Evolutionary conservation across 2,797 vertebrate genomes (phyloP), one percentile per base, ranked within the genome.

Genomic region (Cheirogaleus major): DNA sequence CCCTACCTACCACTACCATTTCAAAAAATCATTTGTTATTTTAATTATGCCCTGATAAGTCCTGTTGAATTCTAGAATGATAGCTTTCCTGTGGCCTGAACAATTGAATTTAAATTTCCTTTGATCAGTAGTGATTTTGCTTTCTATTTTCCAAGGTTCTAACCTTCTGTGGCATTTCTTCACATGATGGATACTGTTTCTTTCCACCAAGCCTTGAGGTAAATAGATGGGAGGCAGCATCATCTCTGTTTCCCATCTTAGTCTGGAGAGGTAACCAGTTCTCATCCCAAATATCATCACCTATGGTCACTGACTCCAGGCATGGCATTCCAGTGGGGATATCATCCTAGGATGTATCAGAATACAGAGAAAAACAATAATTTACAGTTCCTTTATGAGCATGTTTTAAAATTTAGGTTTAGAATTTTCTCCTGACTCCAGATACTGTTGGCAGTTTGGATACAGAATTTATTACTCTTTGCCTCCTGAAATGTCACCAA

Each of bases 271-370:
- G 95, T 22, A 96, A 65, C 97, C 97, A 98, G 43, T 91, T 97
- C 83, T 98, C 98, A 97, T 98, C 98, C 98, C 98, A 98, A 38
- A 98, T 50, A 72, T 98, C 98, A 38, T 95, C 95, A 48, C 84
- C 95, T 48, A 96, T 92, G 75, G 96, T 91, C 72, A 98, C 92
- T 5, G 97, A 97, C 75, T 98, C 98, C 61, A 98, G 89, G 80
- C 96, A 98, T 3, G 98, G 98, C 97, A 98, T 97, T 59, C 95
- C 98, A 80, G 70, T 45, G 67, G 97, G 97, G 55, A 97, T 78
- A 65, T 95, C 95, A 89, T 97, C 96, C 98, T 98, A 81, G 78
- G 97, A 96, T 10, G 41, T 22, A 95, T 70, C 50, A 72, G 43
- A 96, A 23, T 15, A 95, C 72, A 92, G 89, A 89, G 6, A 87